Evolutionary conservation across 2,113 vertebrate genomes (phyloP).

Genomic region (Ceyx melanurus): DNA sequence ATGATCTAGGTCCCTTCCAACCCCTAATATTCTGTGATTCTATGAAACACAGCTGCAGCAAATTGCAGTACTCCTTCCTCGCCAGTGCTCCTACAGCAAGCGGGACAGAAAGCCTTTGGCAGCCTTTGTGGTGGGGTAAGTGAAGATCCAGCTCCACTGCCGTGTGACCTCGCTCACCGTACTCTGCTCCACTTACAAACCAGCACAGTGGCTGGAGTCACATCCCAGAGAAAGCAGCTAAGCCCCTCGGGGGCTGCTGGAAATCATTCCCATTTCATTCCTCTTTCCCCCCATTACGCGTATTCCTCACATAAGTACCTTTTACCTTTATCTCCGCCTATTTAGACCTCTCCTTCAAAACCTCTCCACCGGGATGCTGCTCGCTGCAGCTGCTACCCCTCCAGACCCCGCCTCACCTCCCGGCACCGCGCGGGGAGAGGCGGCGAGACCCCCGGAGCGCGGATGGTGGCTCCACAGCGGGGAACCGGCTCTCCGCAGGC

Average conservation of each 20-base stretch:
- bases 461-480: neutral
- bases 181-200: fast-evolving
- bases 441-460: neutral
- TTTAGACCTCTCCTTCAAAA: fast-evolving
- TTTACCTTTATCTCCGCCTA: fast-evolving
- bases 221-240: neutral
- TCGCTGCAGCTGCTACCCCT: fast-evolving
- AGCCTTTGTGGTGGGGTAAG: fast-evolving
- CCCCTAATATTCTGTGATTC: no score
- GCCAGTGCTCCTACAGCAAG: fast-evolving
- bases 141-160: neutral
- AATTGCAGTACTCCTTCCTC: neutral
- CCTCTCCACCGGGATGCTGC: neutral
- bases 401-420: fast-evolving
- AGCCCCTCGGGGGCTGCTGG: neutral
- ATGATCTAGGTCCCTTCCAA: no score
- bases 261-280: neutral
- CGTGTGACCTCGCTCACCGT: fast-evolving
- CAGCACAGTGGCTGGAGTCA: fast-evolving
- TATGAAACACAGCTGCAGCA: neutral
- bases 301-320: neutral
- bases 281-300: neutral
- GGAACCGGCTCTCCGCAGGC: neutral
- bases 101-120: neutral
- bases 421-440: neutral